Evolutionary conservation across 1,140 invertebrate genomes (phyloP).

Genomic region (Calycopis cecrops): DNA sequence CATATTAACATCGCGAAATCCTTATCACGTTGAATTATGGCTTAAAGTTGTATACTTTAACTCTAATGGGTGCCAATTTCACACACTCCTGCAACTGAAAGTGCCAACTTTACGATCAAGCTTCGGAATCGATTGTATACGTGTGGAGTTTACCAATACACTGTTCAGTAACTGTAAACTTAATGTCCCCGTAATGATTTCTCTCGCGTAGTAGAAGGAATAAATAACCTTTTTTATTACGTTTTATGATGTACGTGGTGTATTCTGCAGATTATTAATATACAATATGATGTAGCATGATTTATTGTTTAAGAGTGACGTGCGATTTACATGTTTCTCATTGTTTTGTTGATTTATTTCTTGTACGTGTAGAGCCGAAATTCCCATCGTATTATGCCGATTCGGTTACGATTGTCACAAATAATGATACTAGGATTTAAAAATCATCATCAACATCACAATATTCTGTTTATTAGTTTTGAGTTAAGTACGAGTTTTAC

Average conservation of each 20-base stretch:
- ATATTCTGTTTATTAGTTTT: too few relatives aligned
- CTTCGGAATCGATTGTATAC: slow-evolving; percentile 33
- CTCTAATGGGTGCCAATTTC: slow-evolving; percentile 8
- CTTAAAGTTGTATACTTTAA: slow-evolving; percentile 8
- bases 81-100: slow-evolving; percentile 26
- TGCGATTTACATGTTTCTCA: background rate
- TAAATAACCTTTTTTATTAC: slow-evolving; percentile 17
- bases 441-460: too few relatives aligned
- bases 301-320: too few relatives aligned
- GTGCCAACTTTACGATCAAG: slow-evolving; percentile 38
- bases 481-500: too few relatives aligned
- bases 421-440: too few relatives aligned
- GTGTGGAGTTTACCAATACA: slow-evolving; percentile 36
- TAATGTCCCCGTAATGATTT: slow-evolving; percentile 33
- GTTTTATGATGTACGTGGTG: slow-evolving; percentile 10
- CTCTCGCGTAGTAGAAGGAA: slow-evolving; percentile 23
- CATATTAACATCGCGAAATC: slow-evolving; percentile 6
- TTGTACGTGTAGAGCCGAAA: too few relatives aligned
- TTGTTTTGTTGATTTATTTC: too few relatives aligned
- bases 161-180: slow-evolving; percentile 32
- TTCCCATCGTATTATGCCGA: too few relatives aligned
- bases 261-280: slow-evolving; percentile 7
- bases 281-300: background rate
- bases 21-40: slow-evolving; percentile 7
- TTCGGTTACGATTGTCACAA: too few relatives aligned